These are phyloP conservation scores for Anseranas semipalmata DNA, from an alignment of 2,113 vertebrate genomes.

Conservation along the genomic window DNA sequence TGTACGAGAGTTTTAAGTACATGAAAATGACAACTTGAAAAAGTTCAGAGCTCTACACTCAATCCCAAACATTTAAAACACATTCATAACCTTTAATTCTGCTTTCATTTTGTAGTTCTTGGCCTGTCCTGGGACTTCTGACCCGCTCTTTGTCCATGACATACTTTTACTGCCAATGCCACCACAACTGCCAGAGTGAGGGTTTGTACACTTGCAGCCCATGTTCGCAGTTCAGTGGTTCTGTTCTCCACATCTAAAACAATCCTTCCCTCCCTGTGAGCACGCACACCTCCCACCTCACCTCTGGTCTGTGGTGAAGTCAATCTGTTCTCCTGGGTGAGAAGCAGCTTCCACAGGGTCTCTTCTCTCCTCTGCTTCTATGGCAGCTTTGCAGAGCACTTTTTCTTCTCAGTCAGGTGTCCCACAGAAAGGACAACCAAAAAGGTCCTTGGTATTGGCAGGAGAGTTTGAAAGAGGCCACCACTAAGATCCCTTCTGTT, in stretches of 20 bases:
- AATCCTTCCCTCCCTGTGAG: background rate
- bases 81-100: background rate
- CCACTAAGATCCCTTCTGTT: background rate
- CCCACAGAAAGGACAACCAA: background rate
- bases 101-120: background rate
- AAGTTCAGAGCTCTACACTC: background rate
- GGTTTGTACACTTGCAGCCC: background rate
- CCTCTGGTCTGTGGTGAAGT: background rate
- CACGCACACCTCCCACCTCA: background rate
- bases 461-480: background rate
- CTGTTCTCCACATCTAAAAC: background rate
- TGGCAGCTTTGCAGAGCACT: background rate
- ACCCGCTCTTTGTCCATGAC: background rate
- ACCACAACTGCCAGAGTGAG: accelerated
- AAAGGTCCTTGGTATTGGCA: background rate
- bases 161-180: background rate
- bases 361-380: background rate
- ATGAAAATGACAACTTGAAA: background rate
- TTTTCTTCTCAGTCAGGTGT: background rate
- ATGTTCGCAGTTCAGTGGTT: background rate
- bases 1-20: background rate
- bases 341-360: background rate
- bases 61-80: background rate
- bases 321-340: background rate
- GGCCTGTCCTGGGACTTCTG: background rate